Conservation (phyloP, 2,113 vertebrate species). For the Corythornis madagascariensis region DNA sequence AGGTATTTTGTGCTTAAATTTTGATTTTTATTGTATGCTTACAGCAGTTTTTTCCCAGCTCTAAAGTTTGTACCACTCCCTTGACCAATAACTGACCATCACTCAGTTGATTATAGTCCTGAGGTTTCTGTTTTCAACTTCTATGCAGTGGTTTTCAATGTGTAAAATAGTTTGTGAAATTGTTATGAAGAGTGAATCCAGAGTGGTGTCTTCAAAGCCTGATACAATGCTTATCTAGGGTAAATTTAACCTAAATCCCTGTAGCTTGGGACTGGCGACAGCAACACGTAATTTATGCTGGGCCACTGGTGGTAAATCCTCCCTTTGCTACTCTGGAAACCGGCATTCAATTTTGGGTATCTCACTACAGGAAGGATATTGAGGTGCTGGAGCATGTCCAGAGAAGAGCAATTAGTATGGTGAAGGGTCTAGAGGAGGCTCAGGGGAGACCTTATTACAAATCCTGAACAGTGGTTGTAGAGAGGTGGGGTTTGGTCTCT, state of each 20-base stretch:
- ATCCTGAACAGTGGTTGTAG: too few species aligned
- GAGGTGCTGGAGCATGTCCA: too few species aligned
- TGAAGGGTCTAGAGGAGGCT: too few species aligned
- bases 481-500: too few species aligned
- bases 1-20: not conserved
- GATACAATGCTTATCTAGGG: not conserved
- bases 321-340: not conserved
- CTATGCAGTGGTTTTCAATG: not conserved
- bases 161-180: not conserved
- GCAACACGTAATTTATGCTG: not conserved
- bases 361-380: not conserved
- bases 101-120: not conserved
- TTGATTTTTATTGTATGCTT: not conserved
- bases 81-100: not conserved
- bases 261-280: not conserved
- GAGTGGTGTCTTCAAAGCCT: not conserved
- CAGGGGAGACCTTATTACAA: too few species aligned
- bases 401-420: too few species aligned
- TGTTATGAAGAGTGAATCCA: not conserved
- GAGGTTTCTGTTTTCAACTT: not conserved
- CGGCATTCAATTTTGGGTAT: not conserved
- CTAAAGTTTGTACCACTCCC: not conserved
- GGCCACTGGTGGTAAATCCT: not conserved
- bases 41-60: not conserved
- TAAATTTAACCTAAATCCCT: not conserved